Percentiles rank a stretch among this genome's conserved stretches.
Evolutionary conservation across 53 echinoderm and acorn worm species (phyloP).

Genomic region (Crossaster papposus): DNA sequence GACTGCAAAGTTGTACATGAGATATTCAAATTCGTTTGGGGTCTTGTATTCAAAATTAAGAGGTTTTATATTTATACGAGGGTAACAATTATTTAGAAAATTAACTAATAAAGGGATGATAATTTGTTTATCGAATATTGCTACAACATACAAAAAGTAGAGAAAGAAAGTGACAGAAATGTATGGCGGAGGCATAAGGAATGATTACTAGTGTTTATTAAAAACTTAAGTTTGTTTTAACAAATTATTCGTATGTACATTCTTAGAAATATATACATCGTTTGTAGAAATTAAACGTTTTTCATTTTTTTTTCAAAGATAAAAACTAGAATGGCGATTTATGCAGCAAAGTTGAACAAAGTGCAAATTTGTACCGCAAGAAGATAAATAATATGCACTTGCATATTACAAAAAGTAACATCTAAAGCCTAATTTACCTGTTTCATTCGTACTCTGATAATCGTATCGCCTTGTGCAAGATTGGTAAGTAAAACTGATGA

Average conservation of each 20-base stretch:
- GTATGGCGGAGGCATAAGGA: too few relatives aligned
- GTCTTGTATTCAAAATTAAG: background rate
- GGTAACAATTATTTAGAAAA: background rate
- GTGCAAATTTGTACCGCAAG: background rate
- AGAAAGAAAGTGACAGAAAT: background rate
- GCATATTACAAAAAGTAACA: background rate
- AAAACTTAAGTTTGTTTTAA: too few relatives aligned
- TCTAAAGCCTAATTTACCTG: too few relatives aligned
- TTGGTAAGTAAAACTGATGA: too few relatives aligned
- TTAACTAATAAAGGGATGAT: too few relatives aligned
- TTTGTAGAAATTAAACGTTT: background rate
- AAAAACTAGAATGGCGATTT: background rate
- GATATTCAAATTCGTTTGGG: background rate
- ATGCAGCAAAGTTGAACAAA: background rate
- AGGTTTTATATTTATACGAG: background rate
- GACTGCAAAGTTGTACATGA: background rate
- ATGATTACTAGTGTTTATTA: too few relatives aligned
- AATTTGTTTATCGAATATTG: background rate
- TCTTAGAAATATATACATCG: background rate
- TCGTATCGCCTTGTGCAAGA: too few relatives aligned
- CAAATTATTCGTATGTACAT: background rate
- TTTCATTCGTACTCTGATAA: too few relatives aligned
- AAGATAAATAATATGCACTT: background rate
- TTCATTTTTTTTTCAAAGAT: too few relatives aligned
- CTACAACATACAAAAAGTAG: background rate